Percentiles rank a stretch among this genome's conserved stretches.
These are phyloP conservation scores for Diprion similis DNA, from an alignment of 1,140 invertebrate species.

Conservation along the genomic window DNA sequence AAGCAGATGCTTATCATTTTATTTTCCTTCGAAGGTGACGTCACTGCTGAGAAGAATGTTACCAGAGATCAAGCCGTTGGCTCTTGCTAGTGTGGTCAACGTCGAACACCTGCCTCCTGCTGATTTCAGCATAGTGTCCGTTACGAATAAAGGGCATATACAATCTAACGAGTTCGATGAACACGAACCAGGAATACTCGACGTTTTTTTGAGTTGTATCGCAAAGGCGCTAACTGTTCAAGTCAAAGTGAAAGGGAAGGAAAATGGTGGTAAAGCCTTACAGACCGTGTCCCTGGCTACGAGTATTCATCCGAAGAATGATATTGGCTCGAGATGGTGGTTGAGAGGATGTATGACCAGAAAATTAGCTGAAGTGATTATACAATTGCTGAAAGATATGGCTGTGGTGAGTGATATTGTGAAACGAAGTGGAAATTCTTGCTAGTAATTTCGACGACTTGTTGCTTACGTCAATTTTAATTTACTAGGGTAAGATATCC, in stretches of 20 bases:
- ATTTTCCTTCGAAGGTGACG: constrained; percentile 66
- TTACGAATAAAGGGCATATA: constrained; percentile 57
- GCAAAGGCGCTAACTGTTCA: constrained; percentile 87
- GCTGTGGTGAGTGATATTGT: constrained; percentile 72
- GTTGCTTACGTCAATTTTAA: constrained; percentile 22
- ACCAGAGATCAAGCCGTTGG: constrained; percentile 79
- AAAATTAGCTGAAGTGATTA: constrained; percentile 88
- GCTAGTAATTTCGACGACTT: constrained; percentile 7
- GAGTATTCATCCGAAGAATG: constrained; percentile 66
- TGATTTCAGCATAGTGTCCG: constrained; percentile 77
- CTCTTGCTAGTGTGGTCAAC: constrained; percentile 71
- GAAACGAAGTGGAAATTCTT: not conserved
- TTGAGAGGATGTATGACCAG: constrained; percentile 81
- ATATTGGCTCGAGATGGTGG: constrained; percentile 79
- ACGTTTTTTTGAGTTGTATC: constrained; percentile 87
- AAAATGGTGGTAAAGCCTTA: constrained; percentile 70
- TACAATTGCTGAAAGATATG: constrained; percentile 90
- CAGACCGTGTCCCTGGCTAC: constrained; percentile 67
- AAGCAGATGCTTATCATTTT: not conserved
- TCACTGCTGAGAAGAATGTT: constrained; percentile 81
- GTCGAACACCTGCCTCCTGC: constrained; percentile 75
- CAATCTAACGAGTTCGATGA: constrained; percentile 69
- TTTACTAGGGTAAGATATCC: constrained; percentile 80
- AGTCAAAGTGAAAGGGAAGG: constrained; percentile 81
- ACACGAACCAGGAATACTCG: constrained; percentile 73